Base-by-base conservation (phyloP, 1,140 invertebrate genomes). In the Aphelenchoides fujianensis region DNA sequence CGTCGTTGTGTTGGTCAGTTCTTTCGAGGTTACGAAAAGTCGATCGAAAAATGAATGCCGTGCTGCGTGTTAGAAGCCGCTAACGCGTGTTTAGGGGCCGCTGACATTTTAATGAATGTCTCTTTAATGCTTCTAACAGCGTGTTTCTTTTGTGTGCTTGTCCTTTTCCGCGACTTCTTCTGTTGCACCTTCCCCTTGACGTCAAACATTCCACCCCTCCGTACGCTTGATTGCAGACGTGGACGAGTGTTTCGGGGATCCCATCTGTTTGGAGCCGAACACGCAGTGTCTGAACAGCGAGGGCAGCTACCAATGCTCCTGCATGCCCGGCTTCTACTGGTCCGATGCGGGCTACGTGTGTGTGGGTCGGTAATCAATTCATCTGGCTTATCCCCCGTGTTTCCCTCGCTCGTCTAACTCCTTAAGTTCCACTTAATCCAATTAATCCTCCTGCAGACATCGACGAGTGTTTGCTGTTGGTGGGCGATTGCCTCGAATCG, bases 401-500 rank as follows among this genome's bases (percentile, higher is more conserved):
- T n/a, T n/a, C n/a, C n/a, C n/a, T n/a, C n/a, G n/a, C n/a, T n/a
- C n/a, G n/a, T n/a, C n/a, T n/a, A n/a, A n/a, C n/a, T n/a, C n/a
- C n/a, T n/a, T n/a, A n/a, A n/a, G n/a, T n/a, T 61, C 59, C 1
- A 61, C 37, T 30, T 71, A 34, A 79, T 31, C 12, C 37, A 37
- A 31, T 27, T 53, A n/a, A n/a, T n/a, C 16, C 41, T 7, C 35
- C 19, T 66, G 31, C 27, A 83, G 82, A 83, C 68, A 69, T 83
- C 52, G 82, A 83, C 68, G 82, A 83, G 70, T 83, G 82, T 70
- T 71, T 84, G 41, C 55, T 84, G 2, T 68, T 81, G 32, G 73
- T 77, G 68, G 79, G 76, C 53, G 79, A 83, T 54, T 83, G 82
- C 70, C 61, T 82, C 3, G 83, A 82, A 62, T 75, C 76, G 27